phyloP scores from a whole-genome alignment of 2,113 vertebrate genomes.

The Neogale vison region DNA sequence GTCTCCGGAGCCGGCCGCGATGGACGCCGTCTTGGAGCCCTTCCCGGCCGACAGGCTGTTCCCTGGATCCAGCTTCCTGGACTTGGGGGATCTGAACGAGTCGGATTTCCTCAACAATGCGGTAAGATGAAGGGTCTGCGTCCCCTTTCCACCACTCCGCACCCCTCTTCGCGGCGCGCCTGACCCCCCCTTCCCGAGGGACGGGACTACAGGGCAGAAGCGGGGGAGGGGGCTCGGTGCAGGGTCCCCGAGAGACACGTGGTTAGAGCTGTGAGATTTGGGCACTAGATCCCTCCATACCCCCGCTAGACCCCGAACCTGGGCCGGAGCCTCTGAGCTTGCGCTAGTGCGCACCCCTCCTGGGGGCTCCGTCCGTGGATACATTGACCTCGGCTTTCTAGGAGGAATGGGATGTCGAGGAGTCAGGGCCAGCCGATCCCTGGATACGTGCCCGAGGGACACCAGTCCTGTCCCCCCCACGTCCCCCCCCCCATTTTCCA shows the following conservation, averaged over 20 bases:
- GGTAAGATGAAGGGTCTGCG: slow-evolving; percentile 79
- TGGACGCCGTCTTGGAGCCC: slow-evolving; percentile 91
- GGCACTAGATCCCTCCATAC: neutral
- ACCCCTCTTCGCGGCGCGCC: neutral
- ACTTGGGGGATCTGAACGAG: slow-evolving; percentile 91
- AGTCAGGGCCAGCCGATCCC: neutral
- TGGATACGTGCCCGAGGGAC: neutral
- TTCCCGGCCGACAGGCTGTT: slow-evolving; percentile 91
- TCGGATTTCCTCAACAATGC: slow-evolving; percentile 91
- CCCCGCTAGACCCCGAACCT: neutral
- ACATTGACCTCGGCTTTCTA: neutral
- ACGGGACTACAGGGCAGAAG: neutral
- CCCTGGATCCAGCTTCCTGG: slow-evolving; percentile 89
- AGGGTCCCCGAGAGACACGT: slow-evolving; percentile 19
- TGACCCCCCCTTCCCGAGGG: neutral
- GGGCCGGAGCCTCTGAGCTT: neutral
- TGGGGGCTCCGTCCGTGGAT: neutral
- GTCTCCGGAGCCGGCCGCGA: slow-evolving; percentile 75
- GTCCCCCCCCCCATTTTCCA: neutral
- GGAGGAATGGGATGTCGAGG: neutral
- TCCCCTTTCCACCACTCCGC: neutral
- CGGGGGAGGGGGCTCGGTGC: neutral
- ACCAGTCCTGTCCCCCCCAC: neutral
- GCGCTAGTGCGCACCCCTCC: neutral
- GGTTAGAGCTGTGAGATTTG: neutral